Percentiles rank a stretch among this genome's conserved stretches.
Conservation (phyloP, 2,113 vertebrate genomes). For the Oophaga pumilio region DNA sequence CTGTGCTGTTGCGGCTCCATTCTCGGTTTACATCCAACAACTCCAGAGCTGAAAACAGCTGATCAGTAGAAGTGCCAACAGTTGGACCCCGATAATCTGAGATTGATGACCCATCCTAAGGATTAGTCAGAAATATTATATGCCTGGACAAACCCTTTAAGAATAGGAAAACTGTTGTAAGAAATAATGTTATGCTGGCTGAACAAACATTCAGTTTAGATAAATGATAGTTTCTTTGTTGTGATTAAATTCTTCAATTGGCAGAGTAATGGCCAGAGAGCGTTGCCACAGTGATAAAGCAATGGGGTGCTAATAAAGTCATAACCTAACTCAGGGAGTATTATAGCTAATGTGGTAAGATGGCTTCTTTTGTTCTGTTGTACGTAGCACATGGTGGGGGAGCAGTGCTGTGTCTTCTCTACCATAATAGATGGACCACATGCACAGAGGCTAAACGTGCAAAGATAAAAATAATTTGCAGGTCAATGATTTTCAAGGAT, state of each 20-base stretch:
- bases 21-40: too few relatives aligned
- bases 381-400: background rate
- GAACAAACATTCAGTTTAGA: constrained; percentile 33
- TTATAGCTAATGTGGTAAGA: constrained; percentile 16
- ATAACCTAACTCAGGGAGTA: constrained; percentile 32
- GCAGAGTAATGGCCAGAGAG: constrained; percentile 37
- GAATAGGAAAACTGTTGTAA: background rate
- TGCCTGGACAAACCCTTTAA: background rate
- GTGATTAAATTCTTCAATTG: constrained; percentile 51
- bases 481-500: background rate
- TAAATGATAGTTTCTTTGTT: constrained; percentile 57
- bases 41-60: too few relatives aligned
- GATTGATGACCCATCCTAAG: too few relatives aligned
- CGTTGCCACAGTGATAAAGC: constrained; percentile 53
- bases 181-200: background rate
- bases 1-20: too few relatives aligned
- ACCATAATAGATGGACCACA: background rate
- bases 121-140: too few relatives aligned
- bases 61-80: too few relatives aligned
- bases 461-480: background rate
- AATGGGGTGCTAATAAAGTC: constrained; percentile 41
- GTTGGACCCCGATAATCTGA: too few relatives aligned
- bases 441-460: background rate
- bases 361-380: background rate
- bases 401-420: background rate